These are phyloP conservation scores for Micronycteris hirsuta DNA, from an alignment of 2,113 vertebrate genomes.

Conservation along the genomic window DNA sequence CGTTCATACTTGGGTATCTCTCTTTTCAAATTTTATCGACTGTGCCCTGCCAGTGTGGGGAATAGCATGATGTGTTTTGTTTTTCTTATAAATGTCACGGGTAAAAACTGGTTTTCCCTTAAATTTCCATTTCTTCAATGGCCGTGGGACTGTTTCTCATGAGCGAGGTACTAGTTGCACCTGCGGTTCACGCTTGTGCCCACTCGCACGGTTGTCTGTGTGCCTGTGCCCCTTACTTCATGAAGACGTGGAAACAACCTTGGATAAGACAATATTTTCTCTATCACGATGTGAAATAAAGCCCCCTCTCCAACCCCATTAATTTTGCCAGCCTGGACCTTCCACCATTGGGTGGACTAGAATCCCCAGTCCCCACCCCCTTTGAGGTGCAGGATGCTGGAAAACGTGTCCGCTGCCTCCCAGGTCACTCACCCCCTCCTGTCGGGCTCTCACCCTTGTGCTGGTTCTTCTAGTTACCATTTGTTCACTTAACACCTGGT, in stretches of 20 bases:
- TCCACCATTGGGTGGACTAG: no score
- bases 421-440: neutral
- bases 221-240: neutral
- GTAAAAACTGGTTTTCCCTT: neutral
- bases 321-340: neutral
- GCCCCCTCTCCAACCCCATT: neutral
- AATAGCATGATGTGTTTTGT: fast-evolving
- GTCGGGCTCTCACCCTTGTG: no score
- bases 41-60: fast-evolving
- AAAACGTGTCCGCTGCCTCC: neutral
- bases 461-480: no score
- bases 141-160: neutral
- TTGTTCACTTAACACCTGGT: neutral
- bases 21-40: neutral
- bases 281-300: neutral
- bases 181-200: neutral
- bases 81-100: neutral
- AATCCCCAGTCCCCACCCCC: no score
- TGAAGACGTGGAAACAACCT: neutral
- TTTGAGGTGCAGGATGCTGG: fast-evolving
- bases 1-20: neutral
- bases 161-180: neutral
- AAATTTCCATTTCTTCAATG: neutral
- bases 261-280: neutral
- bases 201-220: fast-evolving